phyloP scores from a whole-genome alignment of 2,113 vertebrate species.

The Morone saxatilis region DNA sequence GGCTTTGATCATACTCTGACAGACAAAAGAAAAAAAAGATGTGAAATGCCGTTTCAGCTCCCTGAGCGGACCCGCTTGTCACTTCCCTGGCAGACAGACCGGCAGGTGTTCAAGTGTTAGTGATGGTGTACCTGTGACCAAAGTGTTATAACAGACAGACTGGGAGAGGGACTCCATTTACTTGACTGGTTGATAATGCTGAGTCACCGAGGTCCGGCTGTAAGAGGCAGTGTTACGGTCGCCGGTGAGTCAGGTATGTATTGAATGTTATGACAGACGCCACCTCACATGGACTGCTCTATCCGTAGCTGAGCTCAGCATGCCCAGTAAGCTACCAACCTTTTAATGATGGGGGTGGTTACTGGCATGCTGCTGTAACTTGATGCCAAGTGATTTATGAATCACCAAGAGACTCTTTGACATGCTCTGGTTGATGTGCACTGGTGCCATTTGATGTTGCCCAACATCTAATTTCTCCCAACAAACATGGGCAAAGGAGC shows the following conservation, averaged over 20 bases:
- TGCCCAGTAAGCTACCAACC: constrained; percentile 38
- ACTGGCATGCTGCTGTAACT: constrained; percentile 44
- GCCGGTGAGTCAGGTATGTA: constrained; percentile 56
- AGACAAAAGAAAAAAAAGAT: constrained; percentile 17
- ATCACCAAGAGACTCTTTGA: constrained; percentile 40
- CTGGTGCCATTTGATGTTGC: constrained; percentile 50
- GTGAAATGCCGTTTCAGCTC: no score
- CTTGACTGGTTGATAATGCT: constrained; percentile 43
- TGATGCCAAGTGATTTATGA: constrained; percentile 49
- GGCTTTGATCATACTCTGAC: constrained; percentile 62
- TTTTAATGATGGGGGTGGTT: constrained; percentile 46
- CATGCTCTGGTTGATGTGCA: constrained; percentile 43
- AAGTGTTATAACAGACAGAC: constrained; percentile 46
- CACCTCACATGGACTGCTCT: constrained; percentile 30
- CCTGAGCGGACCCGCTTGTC: no score
- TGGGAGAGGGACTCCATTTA: constrained; percentile 25
- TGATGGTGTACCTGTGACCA: constrained; percentile 19
- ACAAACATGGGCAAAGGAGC: not conserved
- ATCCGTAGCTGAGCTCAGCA: constrained; percentile 44
- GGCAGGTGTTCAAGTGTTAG: constrained; percentile 14
- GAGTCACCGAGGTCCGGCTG: constrained; percentile 54
- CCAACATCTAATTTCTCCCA: constrained; percentile 19
- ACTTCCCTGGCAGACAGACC: constrained; percentile 24
- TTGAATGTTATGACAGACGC: constrained; percentile 56
- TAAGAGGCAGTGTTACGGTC: constrained; percentile 48